Conservation (phyloP, 2,888 invertebrate genomes). For the Aporophyla lueneburgensis region DNA sequence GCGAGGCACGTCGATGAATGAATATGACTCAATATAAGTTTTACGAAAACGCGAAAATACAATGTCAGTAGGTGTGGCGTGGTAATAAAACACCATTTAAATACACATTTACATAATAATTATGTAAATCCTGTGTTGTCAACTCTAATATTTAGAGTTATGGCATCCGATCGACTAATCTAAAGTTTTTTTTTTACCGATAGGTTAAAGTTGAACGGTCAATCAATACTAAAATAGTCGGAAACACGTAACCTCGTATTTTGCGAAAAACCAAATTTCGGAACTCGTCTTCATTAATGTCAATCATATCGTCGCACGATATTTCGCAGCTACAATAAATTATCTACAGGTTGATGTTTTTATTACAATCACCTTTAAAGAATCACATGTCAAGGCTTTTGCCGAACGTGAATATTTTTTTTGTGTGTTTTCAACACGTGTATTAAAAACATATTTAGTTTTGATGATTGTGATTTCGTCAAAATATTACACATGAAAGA, state of each 20-base stretch:
- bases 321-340: constrained; percentile 63
- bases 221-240: constrained; percentile 9
- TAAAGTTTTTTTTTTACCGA: neutral
- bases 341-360: constrained; percentile 46
- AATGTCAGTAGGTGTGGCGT: constrained; percentile 29
- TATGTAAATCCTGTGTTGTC: constrained; percentile 49
- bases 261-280: constrained; percentile 33
- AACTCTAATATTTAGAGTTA: constrained; percentile 26
- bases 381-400: constrained; percentile 61
- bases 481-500: constrained; percentile 25
- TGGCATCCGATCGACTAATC: constrained; percentile 13
- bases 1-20: constrained; percentile 20
- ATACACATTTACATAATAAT: constrained; percentile 34
- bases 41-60: constrained; percentile 15
- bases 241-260: constrained; percentile 22
- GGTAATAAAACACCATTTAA: constrained; percentile 25
- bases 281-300: constrained; percentile 30
- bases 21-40: constrained; percentile 17
- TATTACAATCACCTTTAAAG: constrained; percentile 55
- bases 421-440: constrained; percentile 19
- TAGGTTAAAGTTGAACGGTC: constrained; percentile 41
- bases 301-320: constrained; percentile 39
- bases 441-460: constrained; percentile 30
- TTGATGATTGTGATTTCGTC: constrained; percentile 36
- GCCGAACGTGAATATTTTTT: constrained; percentile 35